Percentiles rank a stretch among this genome's conserved stretches.
phyloP scores from a whole-genome alignment of 2,797 vertebrate genomes.

The Neoniphon sammara region DNA sequence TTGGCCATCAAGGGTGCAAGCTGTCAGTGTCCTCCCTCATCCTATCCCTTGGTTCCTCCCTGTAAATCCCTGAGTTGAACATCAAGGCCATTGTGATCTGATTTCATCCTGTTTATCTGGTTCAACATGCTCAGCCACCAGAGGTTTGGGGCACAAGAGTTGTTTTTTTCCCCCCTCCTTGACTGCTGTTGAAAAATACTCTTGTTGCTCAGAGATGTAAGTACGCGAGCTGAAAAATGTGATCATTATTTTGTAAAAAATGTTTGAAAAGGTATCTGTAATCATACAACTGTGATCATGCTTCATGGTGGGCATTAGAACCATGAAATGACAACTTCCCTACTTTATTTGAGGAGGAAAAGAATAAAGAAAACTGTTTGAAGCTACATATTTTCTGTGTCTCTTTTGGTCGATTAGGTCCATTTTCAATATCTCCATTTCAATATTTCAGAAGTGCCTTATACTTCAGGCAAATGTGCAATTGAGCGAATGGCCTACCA shows the following conservation, averaged over 20 bases:
- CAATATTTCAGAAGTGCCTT: conserved; percentile 29
- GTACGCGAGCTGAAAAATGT: conserved; percentile 1
- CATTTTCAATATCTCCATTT: conserved; percentile 10
- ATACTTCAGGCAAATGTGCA: conserved; percentile 37
- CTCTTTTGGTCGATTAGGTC: too few species aligned
- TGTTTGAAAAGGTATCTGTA: not conserved
- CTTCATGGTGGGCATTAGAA: not conserved
- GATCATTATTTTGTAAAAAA: not conserved
- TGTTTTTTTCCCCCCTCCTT: conserved; percentile 30
- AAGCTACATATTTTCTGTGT: not conserved
- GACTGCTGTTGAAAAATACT: conserved; percentile 29
- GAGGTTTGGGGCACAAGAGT: conserved; percentile 10
- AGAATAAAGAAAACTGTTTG: too few species aligned
- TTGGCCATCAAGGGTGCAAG: conserved; percentile 83
- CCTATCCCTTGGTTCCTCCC: conserved; percentile 70
- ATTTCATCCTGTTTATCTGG: conserved; percentile 76
- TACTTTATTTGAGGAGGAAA: too few species aligned
- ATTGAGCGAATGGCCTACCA: conserved; percentile 32
- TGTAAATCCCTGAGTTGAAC: conserved; percentile 73
- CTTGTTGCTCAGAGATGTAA: conserved; percentile 25
- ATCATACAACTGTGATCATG: not conserved
- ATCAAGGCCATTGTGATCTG: conserved; percentile 78
- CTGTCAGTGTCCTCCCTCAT: conserved; percentile 78
- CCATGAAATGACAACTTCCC: not conserved
- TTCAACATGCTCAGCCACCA: conserved; percentile 52